Percentiles rank a stretch among this genome's conserved stretches.
Evolutionary conservation across 1,140 invertebrate genomes (phyloP).

Genomic region (Zaprionus taronus): DNA sequence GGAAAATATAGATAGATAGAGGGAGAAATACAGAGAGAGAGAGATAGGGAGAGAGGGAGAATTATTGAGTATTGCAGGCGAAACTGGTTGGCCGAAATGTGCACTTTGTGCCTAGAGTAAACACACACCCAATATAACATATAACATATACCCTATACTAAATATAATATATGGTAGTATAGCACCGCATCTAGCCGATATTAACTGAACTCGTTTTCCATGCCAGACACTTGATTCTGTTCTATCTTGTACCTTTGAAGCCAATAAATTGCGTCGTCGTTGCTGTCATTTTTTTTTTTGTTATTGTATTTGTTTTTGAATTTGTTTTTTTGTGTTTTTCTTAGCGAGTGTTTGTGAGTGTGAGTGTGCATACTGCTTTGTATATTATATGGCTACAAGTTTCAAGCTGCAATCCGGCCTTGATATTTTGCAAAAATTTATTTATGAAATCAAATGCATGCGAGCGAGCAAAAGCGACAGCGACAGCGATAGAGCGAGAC

Average conservation of each 20-base stretch:
- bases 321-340: conserved; percentile 34
- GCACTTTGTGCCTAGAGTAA: conserved; percentile 69
- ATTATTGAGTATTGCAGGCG: conserved; percentile 24
- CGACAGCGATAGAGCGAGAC: not conserved
- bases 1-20: not conserved
- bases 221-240: conserved; percentile 63
- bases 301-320: conserved; percentile 29
- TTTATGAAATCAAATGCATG: conserved; percentile 82
- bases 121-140: conserved; percentile 27
- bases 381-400: conserved; percentile 70
- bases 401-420: conserved; percentile 76
- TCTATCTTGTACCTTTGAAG: conserved; percentile 66
- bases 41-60: conserved; percentile 19
- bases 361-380: not conserved
- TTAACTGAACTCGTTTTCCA: conserved; percentile 75
- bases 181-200: conserved; percentile 54
- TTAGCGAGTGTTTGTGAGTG: conserved; percentile 1
- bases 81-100: conserved; percentile 75
- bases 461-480: conserved; percentile 40
- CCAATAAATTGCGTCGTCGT: conserved; percentile 67
- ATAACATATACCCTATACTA: conserved; percentile 12
- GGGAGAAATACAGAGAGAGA: conserved; percentile 22
- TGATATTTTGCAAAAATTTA: conserved; percentile 82
- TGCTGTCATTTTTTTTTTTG: conserved; percentile 29
- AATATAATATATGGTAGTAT: conserved; percentile 13